Evolutionary conservation across 2,113 vertebrate genomes (phyloP).

Genomic region (Piprites chloris): DNA sequence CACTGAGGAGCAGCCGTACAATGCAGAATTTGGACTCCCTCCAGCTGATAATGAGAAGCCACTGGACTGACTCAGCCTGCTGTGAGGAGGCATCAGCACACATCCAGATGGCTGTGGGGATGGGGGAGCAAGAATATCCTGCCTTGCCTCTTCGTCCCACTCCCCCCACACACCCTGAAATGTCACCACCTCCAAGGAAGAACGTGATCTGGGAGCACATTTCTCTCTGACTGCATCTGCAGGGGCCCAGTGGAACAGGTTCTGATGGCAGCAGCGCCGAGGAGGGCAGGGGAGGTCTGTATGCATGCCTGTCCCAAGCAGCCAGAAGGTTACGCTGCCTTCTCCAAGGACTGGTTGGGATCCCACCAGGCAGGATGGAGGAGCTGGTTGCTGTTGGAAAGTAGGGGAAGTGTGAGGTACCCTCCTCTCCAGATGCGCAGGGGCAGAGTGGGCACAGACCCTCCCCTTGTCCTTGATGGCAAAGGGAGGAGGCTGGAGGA

Average conservation of each 20-base stretch:
- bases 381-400: fast-evolving
- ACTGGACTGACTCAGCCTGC: conserved; percentile 64
- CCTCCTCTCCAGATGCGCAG: fast-evolving
- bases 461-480: background rate
- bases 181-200: conserved; percentile 27
- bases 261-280: background rate
- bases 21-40: conserved; percentile 33
- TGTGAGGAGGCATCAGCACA: conserved; percentile 44
- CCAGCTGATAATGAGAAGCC: conserved; percentile 64
- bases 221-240: background rate
- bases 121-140: conserved; percentile 24
- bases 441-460: background rate
- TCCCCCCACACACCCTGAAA: conserved; percentile 11
- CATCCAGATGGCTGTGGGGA: conserved; percentile 58
- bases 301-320: background rate
- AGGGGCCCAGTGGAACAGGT: background rate
- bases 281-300: background rate
- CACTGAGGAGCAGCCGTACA: background rate
- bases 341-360: background rate
- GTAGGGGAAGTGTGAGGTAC: background rate
- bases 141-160: background rate
- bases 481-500: background rate
- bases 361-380: background rate
- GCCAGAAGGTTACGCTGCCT: background rate
- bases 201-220: background rate